These are phyloP conservation scores for chimpanzee (Pan troglodytes) DNA, from an alignment of 2,113 vertebrate genomes.

Conservation along the genomic window NHGRI_mPanTro3-v2.1_pri NC_072410.2:25382501-25383000, in stretches of 20 bases:
- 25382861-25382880: not conserved
- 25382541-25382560: not conserved
- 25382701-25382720: not conserved
- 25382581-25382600: not conserved
- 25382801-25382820: not conserved
- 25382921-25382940: not conserved
- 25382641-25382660: not conserved
- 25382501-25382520: not conserved
- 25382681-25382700: not conserved
- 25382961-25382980: not conserved
- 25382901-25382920: not conserved
- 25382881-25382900: not conserved
- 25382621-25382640: not conserved
- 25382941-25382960: not conserved
- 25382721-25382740: not conserved
- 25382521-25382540: not conserved
- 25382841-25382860: not conserved
- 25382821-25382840: not conserved
- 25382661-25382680: not conserved
- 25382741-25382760: not conserved
- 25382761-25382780: not conserved
- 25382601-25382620: not conserved
- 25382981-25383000: not conserved
- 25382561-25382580: accelerated
- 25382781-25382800: not conserved